Conservation (phyloP, 2,888 invertebrate species). For the Sphinx pinastri region DNA sequence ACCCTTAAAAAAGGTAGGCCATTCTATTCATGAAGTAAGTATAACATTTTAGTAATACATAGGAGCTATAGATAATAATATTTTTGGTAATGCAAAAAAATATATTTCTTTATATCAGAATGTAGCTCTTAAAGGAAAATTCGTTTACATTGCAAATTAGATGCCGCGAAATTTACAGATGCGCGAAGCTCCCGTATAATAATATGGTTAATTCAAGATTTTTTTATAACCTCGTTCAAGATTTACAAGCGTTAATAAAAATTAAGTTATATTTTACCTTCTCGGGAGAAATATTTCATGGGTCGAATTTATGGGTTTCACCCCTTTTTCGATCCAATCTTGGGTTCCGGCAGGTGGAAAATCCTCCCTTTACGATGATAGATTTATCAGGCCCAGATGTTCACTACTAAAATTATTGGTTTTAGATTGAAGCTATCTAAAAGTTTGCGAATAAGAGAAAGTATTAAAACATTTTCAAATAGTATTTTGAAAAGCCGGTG, state of each 20-base stretch:
- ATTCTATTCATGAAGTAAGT: no score
- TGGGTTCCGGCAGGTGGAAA: slow-evolving; percentile 15
- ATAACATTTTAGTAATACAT: no score
- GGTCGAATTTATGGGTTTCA: slow-evolving; percentile 15
- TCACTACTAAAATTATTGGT: slow-evolving; percentile 1
- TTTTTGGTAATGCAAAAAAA: no score
- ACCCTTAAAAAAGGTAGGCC: not conserved
- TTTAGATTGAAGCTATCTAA: not conserved
- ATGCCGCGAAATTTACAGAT: not conserved
- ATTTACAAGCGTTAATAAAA: slow-evolving; percentile 23
- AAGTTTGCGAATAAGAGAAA: not conserved
- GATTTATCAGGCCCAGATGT: slow-evolving; percentile 17
- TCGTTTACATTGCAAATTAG: slow-evolving; percentile 9
- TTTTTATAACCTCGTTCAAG: slow-evolving; percentile 7
- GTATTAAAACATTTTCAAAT: not conserved
- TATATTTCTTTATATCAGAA: no score
- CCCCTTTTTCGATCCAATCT: slow-evolving; percentile 12
- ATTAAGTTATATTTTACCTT: slow-evolving; percentile 10
- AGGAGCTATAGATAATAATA: no score
- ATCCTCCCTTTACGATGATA: slow-evolving; percentile 17
- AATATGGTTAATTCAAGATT: not conserved
- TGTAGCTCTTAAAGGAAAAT: not conserved
- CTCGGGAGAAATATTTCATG: slow-evolving; percentile 16
- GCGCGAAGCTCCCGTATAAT: not conserved
- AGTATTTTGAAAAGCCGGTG: no score